Percentiles rank a stretch among this genome's conserved stretches.
phyloP scores from a whole-genome alignment of 2,113 vertebrate species.

The Orycteropus afer region DNA sequence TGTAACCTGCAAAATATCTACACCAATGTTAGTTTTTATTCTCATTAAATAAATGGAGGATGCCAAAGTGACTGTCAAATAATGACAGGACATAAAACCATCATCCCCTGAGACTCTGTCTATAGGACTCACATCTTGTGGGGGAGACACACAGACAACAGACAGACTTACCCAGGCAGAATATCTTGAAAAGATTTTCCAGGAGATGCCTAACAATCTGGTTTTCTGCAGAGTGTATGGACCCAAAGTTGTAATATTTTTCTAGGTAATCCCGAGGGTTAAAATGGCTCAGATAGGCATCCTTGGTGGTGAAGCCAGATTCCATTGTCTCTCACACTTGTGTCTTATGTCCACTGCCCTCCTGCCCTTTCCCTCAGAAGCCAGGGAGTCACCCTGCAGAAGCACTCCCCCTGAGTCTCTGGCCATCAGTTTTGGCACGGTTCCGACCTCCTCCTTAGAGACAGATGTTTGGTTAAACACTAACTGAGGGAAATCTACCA shows the following conservation, averaged over 20 bases:
- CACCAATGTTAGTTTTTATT: neutral
- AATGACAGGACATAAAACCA: neutral
- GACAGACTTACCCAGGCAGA: slow-evolving; percentile 79
- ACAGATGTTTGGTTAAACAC: slow-evolving; percentile 57
- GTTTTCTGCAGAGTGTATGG: slow-evolving; percentile 66
- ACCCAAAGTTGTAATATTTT: slow-evolving; percentile 76
- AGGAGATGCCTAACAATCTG: slow-evolving; percentile 74
- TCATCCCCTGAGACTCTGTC: neutral
- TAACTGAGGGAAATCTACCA: slow-evolving; percentile 45
- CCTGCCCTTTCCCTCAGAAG: neutral
- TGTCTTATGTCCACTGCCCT: neutral
- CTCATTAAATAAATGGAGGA: neutral
- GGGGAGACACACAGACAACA: neutral
- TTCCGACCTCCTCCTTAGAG: neutral
- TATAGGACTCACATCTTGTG: neutral
- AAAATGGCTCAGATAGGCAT: slow-evolving; percentile 80
- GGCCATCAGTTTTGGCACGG: neutral
- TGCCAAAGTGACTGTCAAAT: neutral
- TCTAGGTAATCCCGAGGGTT: slow-evolving; percentile 79
- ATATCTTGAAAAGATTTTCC: slow-evolving; percentile 79
- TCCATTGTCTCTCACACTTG: slow-evolving; percentile 53
- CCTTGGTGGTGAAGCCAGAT: slow-evolving; percentile 77
- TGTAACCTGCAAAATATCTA: neutral
- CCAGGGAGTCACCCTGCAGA: neutral
- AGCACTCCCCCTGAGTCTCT: neutral